A percentile compares a stretch with the other conserved stretches of the same genome.
Evolutionary conservation across 2,113 vertebrate genomes (phyloP).

Genomic region (Nerophis ophidion): DNA sequence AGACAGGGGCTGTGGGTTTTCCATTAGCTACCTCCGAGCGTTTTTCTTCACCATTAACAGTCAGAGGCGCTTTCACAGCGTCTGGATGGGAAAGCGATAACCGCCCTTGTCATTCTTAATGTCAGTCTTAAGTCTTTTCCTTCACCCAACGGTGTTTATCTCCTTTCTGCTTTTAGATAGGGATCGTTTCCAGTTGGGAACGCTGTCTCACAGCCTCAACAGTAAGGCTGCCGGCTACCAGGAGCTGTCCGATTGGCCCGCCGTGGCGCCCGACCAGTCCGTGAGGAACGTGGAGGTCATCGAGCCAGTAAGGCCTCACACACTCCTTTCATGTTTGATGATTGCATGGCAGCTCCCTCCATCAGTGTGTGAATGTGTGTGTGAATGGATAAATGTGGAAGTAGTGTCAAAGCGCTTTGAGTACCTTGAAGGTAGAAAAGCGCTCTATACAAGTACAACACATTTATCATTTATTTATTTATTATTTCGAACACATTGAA

Average conservation of each 20-base stretch:
- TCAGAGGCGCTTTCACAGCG: constrained; percentile 80
- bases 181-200: constrained; percentile 93
- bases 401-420: too few relatives aligned
- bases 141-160: neutral
- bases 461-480: too few relatives aligned
- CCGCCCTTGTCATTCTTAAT: constrained; percentile 94
- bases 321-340: neutral
- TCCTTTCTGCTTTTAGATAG: constrained; percentile 77
- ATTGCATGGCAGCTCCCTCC: too few relatives aligned
- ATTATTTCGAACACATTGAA: neutral
- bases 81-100: constrained; percentile 85
- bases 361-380: too few relatives aligned
- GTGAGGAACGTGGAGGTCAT: constrained; percentile 88
- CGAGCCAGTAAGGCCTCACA: constrained; percentile 72
- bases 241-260: constrained; percentile 92
- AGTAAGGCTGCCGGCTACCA: constrained; percentile 83
- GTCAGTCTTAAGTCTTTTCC: constrained; percentile 6
- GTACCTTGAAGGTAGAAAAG: too few relatives aligned
- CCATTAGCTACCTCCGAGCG: too few relatives aligned
- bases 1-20: neutral
- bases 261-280: constrained; percentile 84
- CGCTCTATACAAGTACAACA: too few relatives aligned
- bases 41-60: constrained; percentile 80
- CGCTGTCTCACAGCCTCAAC: constrained; percentile 91
- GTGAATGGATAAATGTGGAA: too few relatives aligned